Evolutionary conservation across 1,140 invertebrate species (phyloP).

Genomic region (Hestina assimilis): DNA sequence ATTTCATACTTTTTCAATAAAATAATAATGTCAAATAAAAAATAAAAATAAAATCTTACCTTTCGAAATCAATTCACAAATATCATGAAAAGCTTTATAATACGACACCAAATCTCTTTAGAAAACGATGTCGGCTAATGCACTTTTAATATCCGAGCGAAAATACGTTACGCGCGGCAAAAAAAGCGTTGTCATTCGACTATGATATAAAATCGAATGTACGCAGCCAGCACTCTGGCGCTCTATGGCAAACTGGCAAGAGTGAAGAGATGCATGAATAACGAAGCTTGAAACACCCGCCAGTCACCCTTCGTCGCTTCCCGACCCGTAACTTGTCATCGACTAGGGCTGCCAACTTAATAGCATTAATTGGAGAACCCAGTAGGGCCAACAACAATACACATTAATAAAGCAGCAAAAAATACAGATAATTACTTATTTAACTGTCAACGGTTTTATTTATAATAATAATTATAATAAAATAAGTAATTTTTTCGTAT

Average conservation of each 20-base stretch:
- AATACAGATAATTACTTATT: too few species aligned
- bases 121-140: slow-evolving; percentile 35
- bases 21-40: background rate
- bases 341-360: too few species aligned
- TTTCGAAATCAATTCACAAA: slow-evolving; percentile 24
- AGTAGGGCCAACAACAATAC: too few species aligned
- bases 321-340: background rate
- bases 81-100: slow-evolving; percentile 16
- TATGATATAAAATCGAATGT: slow-evolving; percentile 39
- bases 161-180: slow-evolving; percentile 34
- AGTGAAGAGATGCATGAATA: slow-evolving; percentile 7
- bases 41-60: slow-evolving; percentile 27
- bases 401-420: too few species aligned
- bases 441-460: too few species aligned
- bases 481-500: too few species aligned
- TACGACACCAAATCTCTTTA: slow-evolving; percentile 32
- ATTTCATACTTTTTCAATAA: too few species aligned
- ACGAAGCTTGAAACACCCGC: background rate
- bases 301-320: slow-evolving; percentile 7
- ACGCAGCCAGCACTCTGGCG: slow-evolving; percentile 35
- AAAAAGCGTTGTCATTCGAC: slow-evolving; percentile 37
- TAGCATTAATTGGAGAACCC: too few species aligned
- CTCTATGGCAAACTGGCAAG: slow-evolving; percentile 39
- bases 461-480: too few species aligned
- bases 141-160: slow-evolving; percentile 35